phyloP scores from a whole-genome alignment of 2,797 vertebrate genomes.

The Crypturellus tataupa region DNA sequence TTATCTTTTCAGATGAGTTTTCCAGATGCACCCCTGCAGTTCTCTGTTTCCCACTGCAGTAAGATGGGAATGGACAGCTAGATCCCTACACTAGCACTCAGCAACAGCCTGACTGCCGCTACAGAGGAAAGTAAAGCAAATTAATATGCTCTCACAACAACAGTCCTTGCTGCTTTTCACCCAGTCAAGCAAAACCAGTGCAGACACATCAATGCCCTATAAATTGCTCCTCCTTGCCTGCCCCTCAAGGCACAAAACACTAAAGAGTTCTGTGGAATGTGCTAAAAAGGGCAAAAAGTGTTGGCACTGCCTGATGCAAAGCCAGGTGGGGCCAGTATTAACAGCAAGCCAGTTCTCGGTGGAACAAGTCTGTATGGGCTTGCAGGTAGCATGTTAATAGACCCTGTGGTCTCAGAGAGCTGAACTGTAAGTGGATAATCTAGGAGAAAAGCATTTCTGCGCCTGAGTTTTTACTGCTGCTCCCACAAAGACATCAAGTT shows the following conservation, averaged over 20 bases:
- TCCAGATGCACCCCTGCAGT: neutral
- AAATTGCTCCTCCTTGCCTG: constrained; percentile 57
- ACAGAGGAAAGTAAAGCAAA: neutral
- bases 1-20: neutral
- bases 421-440: constrained; percentile 23
- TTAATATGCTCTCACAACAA: neutral
- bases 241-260: constrained; percentile 36
- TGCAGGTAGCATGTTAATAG: constrained; percentile 49
- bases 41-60: neutral
- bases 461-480: constrained; percentile 56
- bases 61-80: neutral
- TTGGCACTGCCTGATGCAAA: neutral
- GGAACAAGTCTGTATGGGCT: constrained; percentile 61
- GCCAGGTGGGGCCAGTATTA: constrained; percentile 54
- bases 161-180: constrained; percentile 1
- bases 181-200: constrained; percentile 35
- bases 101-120: neutral
- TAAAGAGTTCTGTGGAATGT: constrained; percentile 56
- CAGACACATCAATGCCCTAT: neutral
- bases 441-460: constrained; percentile 53
- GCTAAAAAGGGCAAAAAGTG: constrained; percentile 69
- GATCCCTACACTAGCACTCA: neutral
- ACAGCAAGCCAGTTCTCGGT: constrained; percentile 64
- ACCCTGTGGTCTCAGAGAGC: neutral
- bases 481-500: constrained; percentile 50